Base-by-base conservation (phyloP, 2,797 vertebrate genomes). In the Tapera naevia region DNA sequence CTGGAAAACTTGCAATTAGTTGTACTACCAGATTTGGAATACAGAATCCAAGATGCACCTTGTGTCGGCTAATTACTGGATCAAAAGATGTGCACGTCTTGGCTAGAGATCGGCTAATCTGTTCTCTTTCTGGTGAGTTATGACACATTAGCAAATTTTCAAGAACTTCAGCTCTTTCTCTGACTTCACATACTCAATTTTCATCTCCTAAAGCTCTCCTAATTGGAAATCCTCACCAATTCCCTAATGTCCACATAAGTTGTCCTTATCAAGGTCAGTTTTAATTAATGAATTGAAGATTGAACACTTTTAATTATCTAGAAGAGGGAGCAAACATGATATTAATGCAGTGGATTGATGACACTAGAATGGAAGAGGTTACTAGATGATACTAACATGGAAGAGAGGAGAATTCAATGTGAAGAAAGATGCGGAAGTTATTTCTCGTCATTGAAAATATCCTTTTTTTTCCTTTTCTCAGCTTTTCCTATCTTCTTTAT, bases 231-330 rank as follows among this genome's bases (percentile, higher is more conserved):
- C 11, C 11, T 88, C 9, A 85, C 18, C 54, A 35, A 64, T 25
- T 71, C 35, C 30, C 43, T n/a, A n/a, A 43, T 15, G 69, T 65
- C 48, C 60, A 35, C 27, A 56, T 74, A 57, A 58, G 8, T 8
- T 70, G 32, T 67, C 39, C 50, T 91, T 54, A 60, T 56, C 81
- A 96, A 92, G 82, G 60, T 81, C 75, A 75, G 27, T 73, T 91
- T 95, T 82, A 88, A 84, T 83, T 86, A 93, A 30, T 25, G n/a
- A 91, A 78, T n/a, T 58, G n/a, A 60, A 90, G 50, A 56, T 50
- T 57, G 39, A 88, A 35, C 25, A 39, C 13, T 81, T 87, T 50
- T 89, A 91, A 72, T 21, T 37, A 54, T 41, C 25, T 45, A 74
- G 54, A 88, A 93, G 21, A 53, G 18, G 35, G 39, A 74, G 57